phyloP scores from a whole-genome alignment of 1,140 invertebrate genomes.

The Pseudomyrmex gracilis region DNA sequence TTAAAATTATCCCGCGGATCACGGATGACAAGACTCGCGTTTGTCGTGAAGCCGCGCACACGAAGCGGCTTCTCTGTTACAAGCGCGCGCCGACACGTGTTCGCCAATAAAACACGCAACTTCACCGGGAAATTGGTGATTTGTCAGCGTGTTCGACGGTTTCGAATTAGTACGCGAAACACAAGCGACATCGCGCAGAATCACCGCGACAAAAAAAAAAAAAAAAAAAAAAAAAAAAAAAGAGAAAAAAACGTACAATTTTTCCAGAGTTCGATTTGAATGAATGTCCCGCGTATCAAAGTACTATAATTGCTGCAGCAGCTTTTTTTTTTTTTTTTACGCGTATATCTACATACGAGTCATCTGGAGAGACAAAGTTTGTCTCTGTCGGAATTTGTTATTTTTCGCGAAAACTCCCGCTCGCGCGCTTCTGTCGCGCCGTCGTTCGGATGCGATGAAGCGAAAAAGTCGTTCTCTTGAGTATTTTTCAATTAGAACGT shows the following conservation, averaged over 20 bases:
- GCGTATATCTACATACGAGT: neutral
- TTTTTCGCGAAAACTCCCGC: neutral
- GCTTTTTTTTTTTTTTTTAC: neutral
- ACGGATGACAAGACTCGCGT: conserved; percentile 46
- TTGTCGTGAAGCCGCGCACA: conserved; percentile 12
- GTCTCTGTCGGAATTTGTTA: neutral
- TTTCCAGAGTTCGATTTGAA: no score
- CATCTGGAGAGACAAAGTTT: no score
- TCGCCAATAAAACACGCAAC: conserved; percentile 29
- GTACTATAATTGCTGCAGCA: neutral
- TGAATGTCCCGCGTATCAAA: neutral
- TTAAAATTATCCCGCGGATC: conserved; percentile 72
- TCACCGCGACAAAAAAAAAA: neutral
- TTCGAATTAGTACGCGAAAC: conserved; percentile 15
- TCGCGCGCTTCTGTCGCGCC: neutral
- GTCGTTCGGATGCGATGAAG: conserved; percentile 17
- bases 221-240: no score
- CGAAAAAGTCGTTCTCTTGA: conserved; percentile 3
- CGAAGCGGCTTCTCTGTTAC: conserved; percentile 1
- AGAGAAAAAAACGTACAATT: no score
- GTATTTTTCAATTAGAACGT: conserved; percentile 43
- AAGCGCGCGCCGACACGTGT: conserved; percentile 1
- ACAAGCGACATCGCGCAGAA: neutral
- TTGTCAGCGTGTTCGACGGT: conserved; percentile 32
- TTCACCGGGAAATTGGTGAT: conserved; percentile 28